Conservation (phyloP, 2,113 vertebrate genomes). For the Gobio gobio region DNA sequence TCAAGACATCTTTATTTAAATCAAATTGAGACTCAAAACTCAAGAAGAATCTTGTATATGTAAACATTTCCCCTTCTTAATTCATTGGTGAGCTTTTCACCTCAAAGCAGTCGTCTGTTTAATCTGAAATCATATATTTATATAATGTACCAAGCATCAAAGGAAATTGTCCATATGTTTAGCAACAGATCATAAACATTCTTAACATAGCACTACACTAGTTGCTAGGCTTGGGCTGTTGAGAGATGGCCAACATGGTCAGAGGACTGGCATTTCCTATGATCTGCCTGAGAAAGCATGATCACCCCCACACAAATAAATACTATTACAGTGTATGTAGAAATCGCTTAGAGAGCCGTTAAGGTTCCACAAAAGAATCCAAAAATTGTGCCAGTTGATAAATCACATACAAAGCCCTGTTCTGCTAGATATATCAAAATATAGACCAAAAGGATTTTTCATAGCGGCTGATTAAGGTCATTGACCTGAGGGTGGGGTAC, state of each 20-base stretch:
- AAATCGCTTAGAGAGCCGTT: background rate
- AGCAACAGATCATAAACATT: constrained; percentile 2
- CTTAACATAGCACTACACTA: background rate
- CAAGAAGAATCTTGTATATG: no score
- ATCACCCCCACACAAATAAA: background rate
- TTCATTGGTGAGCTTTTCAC: background rate
- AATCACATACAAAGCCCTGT: background rate
- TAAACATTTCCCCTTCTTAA: background rate
- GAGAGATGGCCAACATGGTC: background rate
- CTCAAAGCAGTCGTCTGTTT: background rate
- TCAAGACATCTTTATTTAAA: background rate
- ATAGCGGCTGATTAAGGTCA: background rate
- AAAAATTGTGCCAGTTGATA: background rate
- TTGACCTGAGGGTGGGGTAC: background rate
- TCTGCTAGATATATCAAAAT: background rate
- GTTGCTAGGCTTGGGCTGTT: background rate
- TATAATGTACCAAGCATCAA: background rate
- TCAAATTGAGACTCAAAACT: background rate
- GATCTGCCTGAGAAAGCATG: background rate
- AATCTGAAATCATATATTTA: background rate
- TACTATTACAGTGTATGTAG: no score
- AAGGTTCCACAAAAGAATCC: background rate
- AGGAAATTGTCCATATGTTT: background rate
- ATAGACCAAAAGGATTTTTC: background rate
- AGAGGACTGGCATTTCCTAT: constrained; percentile 17